Base-by-base conservation (phyloP, 2,113 vertebrate species). In the Ahaetulla prasina region DNA sequence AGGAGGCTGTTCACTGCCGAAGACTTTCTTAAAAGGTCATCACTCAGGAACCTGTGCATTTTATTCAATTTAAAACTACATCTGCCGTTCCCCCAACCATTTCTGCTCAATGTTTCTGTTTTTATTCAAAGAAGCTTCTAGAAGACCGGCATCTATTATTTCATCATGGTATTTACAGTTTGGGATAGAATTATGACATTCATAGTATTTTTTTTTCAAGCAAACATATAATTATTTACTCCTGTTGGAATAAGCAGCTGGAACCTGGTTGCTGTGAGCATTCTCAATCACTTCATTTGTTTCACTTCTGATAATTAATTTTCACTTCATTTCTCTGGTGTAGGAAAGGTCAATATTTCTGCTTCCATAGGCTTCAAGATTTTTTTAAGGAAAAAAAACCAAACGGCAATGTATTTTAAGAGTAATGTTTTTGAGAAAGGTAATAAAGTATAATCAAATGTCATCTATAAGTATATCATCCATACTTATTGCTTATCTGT, bases 11-110 rank as follows among this genome's bases (percentile, higher is more conserved):
- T 85, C 74, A 89, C 43, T 85, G 89, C 53, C 50, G 53, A 92
- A 89, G 85, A 89, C 88, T 85, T 85, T 45, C 52, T 85, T 57
- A 49, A 89, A 88, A 89, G 88, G 52, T 85, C 91, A 89, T 92
- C 74, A 50, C 20, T 89, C 88, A 57, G 68, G 52, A 89, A 47
- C 45, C 14, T 89, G 25, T 85, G 43, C 30, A 27, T 80, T 92
- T 50, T 89, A 47, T 85, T 92, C 88, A 47, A 39, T 92, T 85
- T 92, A 84, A 54, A 84, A 12, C 63, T 14, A 9, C 22, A 57
- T 74, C 53, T 85, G 88, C 74, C 55, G 45, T 89, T 50, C 22
- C 7, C 30, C 39, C 43, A 57, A 27, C n/a, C 8, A 27, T 89
- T 92, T 23, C 50, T 63, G 3, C 47, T 85, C 53, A 39, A 25